Evolutionary conservation across 2,113 vertebrate species (phyloP).

Genomic region (Phaethornis superciliosus): DNA sequence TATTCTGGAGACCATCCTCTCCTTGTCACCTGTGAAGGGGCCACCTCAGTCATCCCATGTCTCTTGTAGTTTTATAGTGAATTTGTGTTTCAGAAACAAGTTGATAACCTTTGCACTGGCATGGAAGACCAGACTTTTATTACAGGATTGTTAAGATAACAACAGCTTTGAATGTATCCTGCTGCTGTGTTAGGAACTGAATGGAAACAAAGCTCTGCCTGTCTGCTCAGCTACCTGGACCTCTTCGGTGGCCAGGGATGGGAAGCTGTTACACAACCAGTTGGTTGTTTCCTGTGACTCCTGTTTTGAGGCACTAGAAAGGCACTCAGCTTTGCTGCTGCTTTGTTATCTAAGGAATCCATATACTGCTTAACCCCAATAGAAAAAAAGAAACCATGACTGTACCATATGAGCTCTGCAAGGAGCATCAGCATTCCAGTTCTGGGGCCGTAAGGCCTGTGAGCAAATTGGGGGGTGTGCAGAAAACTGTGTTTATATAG

Average conservation of each 20-base stretch:
- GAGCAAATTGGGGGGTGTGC: background rate
- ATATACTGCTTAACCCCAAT: conserved; percentile 43
- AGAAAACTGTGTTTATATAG: conserved; percentile 40
- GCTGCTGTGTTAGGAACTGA: background rate
- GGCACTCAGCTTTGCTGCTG: background rate
- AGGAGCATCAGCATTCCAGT: conserved; percentile 44
- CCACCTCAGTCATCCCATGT: background rate
- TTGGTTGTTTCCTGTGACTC: conserved; percentile 27
- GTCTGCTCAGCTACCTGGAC: conserved; percentile 2
- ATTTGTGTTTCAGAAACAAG: conserved; percentile 24
- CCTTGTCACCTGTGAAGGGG: background rate
- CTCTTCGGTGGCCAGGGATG: background rate
- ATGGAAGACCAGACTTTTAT: conserved; percentile 26
- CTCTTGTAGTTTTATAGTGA: background rate
- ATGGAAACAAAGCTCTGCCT: background rate
- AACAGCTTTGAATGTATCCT: background rate
- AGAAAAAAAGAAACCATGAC: background rate
- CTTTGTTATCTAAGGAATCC: conserved; percentile 70
- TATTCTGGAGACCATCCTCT: background rate
- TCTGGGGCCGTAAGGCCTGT: conserved; percentile 14
- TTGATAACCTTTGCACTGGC: conserved; percentile 39
- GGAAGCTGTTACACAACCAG: background rate
- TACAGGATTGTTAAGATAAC: conserved; percentile 25
- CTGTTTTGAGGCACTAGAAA: conserved; percentile 30
- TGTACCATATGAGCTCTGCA: background rate